Evolutionary conservation across 2,797 vertebrate genomes (phyloP), one percentile per base, ranked within the genome.

Genomic region (Gorsachius magnificus): DNA sequence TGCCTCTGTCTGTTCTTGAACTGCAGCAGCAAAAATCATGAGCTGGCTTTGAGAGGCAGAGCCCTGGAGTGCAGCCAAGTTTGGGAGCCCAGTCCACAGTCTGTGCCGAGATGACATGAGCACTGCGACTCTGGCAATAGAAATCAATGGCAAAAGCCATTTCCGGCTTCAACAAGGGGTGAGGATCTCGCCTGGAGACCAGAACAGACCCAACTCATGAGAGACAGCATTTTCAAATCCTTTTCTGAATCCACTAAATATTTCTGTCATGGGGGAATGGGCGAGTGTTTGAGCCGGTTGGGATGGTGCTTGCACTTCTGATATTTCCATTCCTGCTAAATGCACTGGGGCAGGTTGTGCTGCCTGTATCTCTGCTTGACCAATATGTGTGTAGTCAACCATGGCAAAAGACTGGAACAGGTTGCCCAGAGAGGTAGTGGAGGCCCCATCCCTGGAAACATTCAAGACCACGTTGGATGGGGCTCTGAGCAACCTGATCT

Each of bases 1-100:
- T 63, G 65, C 17, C 38, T 36, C 43, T 18, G 2, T 78, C 72
- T 0, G 0, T 69, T 89, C 24, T 45, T 0, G 2, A 56, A 45
- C 7, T 46, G 31, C 48, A 58, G n/a, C 64, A 58, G 54, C 51
- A 68, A 17, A 56, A 75, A 12, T 70, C 13, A 1, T 28, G 38
- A 89, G 33, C 28, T 68, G 53, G 15, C 29, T 80, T 83, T 36
- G 33, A 74, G 48, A 58, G 51, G 10, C 57, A 54, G 41, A 61
- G 41, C 24, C 28, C 66, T 70, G 76, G 54, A 53, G 29, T 3
- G 0, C 41, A 64, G 60, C 22, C 45, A 68, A 22, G 15, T 77
- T 61, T 6, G 6, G 41, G 64, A 76, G 15, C n/a, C 46, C 45
- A 21, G 19, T 48, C 46, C 0, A 0, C 6, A 28, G 13, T 38